phyloP scores from a whole-genome alignment of 2,888 invertebrate species.

The Atethmia centrago region DNA sequence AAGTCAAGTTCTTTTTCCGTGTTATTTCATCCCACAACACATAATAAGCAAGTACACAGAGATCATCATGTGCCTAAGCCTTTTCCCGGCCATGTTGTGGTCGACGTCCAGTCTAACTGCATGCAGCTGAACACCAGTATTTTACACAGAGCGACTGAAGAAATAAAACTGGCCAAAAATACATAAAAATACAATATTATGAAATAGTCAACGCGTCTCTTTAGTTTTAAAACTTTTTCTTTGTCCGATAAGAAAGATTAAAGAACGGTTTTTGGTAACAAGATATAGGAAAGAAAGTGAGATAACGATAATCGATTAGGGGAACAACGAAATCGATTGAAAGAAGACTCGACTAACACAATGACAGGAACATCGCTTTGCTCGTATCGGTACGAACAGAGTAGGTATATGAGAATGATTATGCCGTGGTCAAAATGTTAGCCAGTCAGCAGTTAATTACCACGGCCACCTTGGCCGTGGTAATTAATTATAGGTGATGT shows the following conservation, averaged over 20 bases:
- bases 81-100: too few relatives aligned
- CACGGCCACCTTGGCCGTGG: too few relatives aligned
- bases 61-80: background rate
- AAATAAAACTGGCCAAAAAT: background rate
- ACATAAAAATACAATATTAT: background rate
- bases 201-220: background rate
- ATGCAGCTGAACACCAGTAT: background rate
- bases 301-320: slow-evolving; percentile 8
- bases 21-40: background rate
- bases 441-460: too few relatives aligned
- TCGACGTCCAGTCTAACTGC: background rate
- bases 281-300: slow-evolving; percentile 9
- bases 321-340: background rate
- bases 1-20: background rate
- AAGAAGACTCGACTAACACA: background rate
- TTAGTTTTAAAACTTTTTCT: slow-evolving; percentile 19
- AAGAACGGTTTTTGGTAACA: background rate
- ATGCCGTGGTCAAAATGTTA: too few relatives aligned
- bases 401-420: too few relatives aligned
- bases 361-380: background rate
- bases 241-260: slow-evolving; percentile 33
- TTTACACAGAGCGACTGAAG: background rate
- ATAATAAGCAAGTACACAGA: background rate
- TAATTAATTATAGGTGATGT: too few relatives aligned
- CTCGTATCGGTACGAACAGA: background rate